Conservation (phyloP, 2,888 invertebrate genomes). For the Sicus ferrugineus region DNA sequence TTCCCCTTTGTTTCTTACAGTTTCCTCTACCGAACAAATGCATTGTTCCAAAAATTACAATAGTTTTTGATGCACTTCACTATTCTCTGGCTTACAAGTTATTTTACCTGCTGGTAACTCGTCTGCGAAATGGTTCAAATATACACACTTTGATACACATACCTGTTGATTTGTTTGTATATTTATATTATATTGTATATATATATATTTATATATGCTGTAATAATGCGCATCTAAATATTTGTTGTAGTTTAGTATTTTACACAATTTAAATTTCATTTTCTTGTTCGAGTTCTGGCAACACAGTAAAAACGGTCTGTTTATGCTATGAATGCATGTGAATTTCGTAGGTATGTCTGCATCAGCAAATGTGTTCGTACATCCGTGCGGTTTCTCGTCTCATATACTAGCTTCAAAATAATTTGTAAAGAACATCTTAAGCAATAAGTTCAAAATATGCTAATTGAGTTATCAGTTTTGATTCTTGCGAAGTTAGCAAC, state of each 20-base stretch:
- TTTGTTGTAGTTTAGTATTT: slow-evolving; percentile 4
- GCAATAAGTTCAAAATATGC: neutral
- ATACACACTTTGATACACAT: slow-evolving; percentile 9
- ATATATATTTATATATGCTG: slow-evolving; percentile 3
- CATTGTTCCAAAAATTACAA: neutral
- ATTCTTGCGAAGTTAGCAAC: neutral
- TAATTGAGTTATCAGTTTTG: neutral
- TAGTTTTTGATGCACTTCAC: slow-evolving; percentile 8
- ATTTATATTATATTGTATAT: slow-evolving; percentile 17
- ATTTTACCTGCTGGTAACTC: slow-evolving; percentile 20
- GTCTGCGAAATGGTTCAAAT: slow-evolving; percentile 1
- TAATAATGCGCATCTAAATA: slow-evolving; percentile 5
- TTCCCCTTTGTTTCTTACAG: slow-evolving; percentile 4
- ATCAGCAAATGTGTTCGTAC: neutral
- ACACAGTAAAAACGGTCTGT: neutral
- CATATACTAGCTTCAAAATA: neutral
- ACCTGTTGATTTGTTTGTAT: slow-evolving; percentile 26
- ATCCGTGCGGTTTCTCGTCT: neutral
- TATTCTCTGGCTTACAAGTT: slow-evolving; percentile 15
- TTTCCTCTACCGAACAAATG: slow-evolving; percentile 36
- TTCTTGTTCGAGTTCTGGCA: neutral
- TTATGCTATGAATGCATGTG: neutral
- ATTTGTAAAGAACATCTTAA: neutral
- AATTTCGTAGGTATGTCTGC: slow-evolving; percentile 11
- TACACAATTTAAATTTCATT: slow-evolving; percentile 9